These are phyloP conservation scores for Trachelus stipa DNA, from an alignment of 2,888 invertebrate genomes.

Conservation along the genomic window DNA sequence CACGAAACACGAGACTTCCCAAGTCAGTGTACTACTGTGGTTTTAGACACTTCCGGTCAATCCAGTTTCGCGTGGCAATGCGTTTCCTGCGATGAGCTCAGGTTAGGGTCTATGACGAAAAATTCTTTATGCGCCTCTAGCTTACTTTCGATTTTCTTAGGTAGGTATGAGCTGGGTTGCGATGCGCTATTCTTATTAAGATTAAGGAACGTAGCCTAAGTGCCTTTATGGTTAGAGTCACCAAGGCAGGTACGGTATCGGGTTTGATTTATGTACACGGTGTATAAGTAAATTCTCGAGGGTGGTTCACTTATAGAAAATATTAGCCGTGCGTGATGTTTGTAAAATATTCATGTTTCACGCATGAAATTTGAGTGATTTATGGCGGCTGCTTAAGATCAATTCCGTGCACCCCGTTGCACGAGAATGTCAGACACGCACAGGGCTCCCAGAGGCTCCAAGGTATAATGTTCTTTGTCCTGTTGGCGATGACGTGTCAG, in stretches of 20 bases:
- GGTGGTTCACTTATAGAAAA: neutral
- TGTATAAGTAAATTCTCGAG: neutral
- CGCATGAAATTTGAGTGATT: neutral
- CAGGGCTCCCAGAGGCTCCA: neutral
- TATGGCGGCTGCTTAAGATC: neutral
- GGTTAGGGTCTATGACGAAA: neutral
- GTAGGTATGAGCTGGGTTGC: neutral
- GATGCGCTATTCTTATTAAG: neutral
- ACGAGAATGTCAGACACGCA: neutral
- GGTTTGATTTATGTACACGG: neutral
- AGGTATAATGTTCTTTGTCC: neutral
- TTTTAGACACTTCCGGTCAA: neutral
- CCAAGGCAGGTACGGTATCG: neutral
- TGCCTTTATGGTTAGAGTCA: neutral
- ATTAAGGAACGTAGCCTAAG: neutral
- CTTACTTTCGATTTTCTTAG: neutral
- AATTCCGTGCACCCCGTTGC: neutral
- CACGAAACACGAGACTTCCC: neutral
- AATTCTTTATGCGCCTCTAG: neutral
- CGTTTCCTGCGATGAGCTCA: neutral
- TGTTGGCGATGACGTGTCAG: neutral
- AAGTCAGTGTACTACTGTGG: neutral
- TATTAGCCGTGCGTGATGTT: neutral
- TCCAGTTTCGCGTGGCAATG: constrained; percentile 3
- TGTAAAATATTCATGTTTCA: neutral